Percentiles rank a stretch among this genome's conserved stretches.
phyloP scores from a whole-genome alignment of 1,140 invertebrate species.

The Eumeta japonica region DNA sequence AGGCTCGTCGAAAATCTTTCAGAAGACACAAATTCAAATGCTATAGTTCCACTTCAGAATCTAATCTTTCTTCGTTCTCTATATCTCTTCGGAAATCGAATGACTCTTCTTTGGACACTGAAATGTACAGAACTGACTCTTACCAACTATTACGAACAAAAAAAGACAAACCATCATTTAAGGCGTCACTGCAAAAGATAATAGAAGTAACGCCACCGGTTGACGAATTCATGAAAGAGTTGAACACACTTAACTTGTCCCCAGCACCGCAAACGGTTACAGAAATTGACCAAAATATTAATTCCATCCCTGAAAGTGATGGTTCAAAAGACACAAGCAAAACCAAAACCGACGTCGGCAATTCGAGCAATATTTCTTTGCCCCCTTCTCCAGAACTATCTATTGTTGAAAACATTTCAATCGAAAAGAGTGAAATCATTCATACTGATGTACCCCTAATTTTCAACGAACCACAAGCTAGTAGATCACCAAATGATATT shows the following conservation, averaged over 20 bases:
- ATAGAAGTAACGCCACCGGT: constrained; percentile 15
- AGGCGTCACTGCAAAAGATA: constrained; percentile 24
- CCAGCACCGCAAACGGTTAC: background rate
- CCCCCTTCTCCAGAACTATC: constrained; percentile 43
- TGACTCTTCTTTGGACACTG: too few species aligned
- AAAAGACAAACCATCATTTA: constrained; percentile 6
- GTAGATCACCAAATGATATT: constrained; percentile 7
- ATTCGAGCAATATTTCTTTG: constrained; percentile 33
- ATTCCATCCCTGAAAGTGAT: constrained; percentile 2
- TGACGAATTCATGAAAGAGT: background rate
- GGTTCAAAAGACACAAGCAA: constrained; percentile 1
- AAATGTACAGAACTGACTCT: constrained; percentile 37
- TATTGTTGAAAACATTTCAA: constrained; percentile 40
- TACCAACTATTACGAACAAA: constrained; percentile 30
- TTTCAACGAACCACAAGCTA: constrained; percentile 16
- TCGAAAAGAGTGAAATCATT: constrained; percentile 23
- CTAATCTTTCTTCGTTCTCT: too few species aligned
- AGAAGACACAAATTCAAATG: too few species aligned
- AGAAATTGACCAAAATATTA: background rate
- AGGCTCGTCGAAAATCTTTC: too few species aligned
- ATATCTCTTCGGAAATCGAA: too few species aligned
- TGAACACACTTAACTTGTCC: background rate
- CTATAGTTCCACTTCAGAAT: too few species aligned
- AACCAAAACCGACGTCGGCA: constrained; percentile 12
- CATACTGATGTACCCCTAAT: constrained; percentile 14